Evolutionary conservation across 2,113 vertebrate species (phyloP), one percentile per base, ranked within the genome.

Genomic region (Myrmophylax atrothorax): DNA sequence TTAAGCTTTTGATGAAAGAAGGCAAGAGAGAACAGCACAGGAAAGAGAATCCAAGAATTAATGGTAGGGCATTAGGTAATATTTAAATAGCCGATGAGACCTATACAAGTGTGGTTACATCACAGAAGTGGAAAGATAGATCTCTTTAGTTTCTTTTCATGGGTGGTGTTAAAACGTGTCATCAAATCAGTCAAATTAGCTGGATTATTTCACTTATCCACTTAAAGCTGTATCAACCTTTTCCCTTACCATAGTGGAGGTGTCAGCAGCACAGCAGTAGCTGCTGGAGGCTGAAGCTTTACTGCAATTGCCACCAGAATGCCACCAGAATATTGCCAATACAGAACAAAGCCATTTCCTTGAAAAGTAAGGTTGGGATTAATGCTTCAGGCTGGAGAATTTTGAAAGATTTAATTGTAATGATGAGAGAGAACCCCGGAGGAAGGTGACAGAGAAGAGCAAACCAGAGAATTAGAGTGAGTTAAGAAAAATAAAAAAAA

Each of bases 191-290:
- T 28, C 1, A 3, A 87, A 70, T 50, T 74, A 88, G 25, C 8
- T 40, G 62, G 4, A 42, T 5, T 55, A 52, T 40, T 72, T 83
- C 29, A 83, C 5, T 23, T 59, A 64, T 60, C 59, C 38, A 8
- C 20, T 12, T 38, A 66, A 73, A 85, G 33, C 31, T 88, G 33
- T 46, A 92, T 42, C 53, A 80, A 67, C 35, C 10, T 76, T 69
- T 69, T 77, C 25, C 42, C 18, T 89, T 49, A 26, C 31, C 11
- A 4, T 1, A 24, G 9, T 2, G 11, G 31, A 88, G 17, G 10
- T 24, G 50, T 18, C 0, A 0, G 18, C 49, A 83, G 40, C 1
- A 1, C 29, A 79, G 68, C 42, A 74, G 76, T 11, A 86, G 73
- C 38, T 68, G 56, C 25, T 70, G 64, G 46, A 78, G 28, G 42